phyloP scores from a whole-genome alignment of 2,797 vertebrate species.

The Nannoperca australis region DNA sequence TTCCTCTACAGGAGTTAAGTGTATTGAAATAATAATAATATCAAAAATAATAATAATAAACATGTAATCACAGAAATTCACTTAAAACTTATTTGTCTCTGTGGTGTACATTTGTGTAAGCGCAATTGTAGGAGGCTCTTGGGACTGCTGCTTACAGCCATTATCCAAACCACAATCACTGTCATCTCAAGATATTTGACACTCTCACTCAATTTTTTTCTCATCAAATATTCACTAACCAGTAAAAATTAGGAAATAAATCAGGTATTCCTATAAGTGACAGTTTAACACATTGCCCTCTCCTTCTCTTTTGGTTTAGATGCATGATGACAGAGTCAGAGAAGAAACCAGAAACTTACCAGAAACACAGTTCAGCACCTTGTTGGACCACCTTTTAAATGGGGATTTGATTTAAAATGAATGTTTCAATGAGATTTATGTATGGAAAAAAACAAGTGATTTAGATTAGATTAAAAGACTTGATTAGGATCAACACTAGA shows the following conservation, averaged over 20 bases:
- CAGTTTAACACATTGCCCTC: not conserved
- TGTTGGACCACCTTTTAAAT: not conserved
- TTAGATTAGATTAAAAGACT: not conserved
- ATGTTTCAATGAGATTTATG: conserved; percentile 14
- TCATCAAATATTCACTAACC: conserved; percentile 33
- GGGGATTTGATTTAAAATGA: conserved; percentile 14
- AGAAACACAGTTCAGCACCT: not conserved
- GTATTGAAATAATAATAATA: not conserved
- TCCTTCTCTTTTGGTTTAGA: not conserved
- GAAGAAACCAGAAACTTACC: not conserved
- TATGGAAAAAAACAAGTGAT: not conserved
- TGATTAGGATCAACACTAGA: conserved; percentile 18
- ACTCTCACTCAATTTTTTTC: conserved; percentile 5
- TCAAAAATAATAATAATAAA: conserved; percentile 3
- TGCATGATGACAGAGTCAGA: not conserved
- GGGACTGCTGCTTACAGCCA: conserved; percentile 18
- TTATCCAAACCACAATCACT: conserved; percentile 47
- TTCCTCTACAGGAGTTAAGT: conserved; percentile 4
- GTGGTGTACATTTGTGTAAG: not conserved
- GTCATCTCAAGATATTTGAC: conserved; percentile 12
- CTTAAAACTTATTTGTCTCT: not conserved
- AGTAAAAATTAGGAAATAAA: conserved; percentile 23
- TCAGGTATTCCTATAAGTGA: conserved; percentile 4
- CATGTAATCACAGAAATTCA: not conserved
- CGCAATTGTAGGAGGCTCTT: not conserved